phyloP scores from a whole-genome alignment of 2,888 invertebrate genomes.

The Sinotaia quadrata region DNA sequence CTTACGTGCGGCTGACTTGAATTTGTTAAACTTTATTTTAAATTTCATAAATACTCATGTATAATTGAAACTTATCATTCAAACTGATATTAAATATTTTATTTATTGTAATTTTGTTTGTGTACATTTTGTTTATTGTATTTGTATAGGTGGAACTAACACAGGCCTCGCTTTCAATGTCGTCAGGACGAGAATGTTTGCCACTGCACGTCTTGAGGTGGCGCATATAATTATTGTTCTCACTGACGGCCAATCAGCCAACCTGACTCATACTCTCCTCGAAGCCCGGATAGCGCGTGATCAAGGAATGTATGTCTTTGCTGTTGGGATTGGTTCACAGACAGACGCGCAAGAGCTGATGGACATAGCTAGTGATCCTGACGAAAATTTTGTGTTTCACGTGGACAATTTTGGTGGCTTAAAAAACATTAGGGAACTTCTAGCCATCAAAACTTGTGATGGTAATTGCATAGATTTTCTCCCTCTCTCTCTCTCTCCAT shows the following conservation, averaged over 20 bases:
- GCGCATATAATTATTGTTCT: conserved; percentile 37
- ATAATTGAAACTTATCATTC: too few relatives aligned
- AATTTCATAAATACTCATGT: too few relatives aligned
- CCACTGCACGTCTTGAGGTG: conserved; percentile 7
- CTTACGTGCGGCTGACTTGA: too few relatives aligned
- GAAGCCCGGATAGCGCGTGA: conserved; percentile 35
- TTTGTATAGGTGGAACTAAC: conserved; percentile 30
- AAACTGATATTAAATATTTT: too few relatives aligned
- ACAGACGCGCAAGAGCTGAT: conserved; percentile 57
- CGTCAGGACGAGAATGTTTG: conserved; percentile 10
- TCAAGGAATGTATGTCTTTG: conserved; percentile 61
- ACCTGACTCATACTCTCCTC: conserved; percentile 20
- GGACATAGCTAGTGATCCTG: conserved; percentile 62
- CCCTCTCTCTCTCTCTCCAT: too few relatives aligned
- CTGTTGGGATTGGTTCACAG: conserved; percentile 65
- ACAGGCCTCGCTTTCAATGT: conserved; percentile 28
- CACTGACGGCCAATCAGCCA: conserved; percentile 41
- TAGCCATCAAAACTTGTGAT: conserved; percentile 61
- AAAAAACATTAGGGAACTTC: conserved; percentile 55
- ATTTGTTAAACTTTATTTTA: too few relatives aligned
- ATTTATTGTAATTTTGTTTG: too few relatives aligned
- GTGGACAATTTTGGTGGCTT: conserved; percentile 62
- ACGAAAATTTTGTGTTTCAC: conserved; percentile 61
- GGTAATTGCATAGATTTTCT: not conserved
- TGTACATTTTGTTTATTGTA: too few relatives aligned